Evolutionary conservation across 2,888 invertebrate genomes (phyloP).

Genomic region (Melinaea menophilus): DNA sequence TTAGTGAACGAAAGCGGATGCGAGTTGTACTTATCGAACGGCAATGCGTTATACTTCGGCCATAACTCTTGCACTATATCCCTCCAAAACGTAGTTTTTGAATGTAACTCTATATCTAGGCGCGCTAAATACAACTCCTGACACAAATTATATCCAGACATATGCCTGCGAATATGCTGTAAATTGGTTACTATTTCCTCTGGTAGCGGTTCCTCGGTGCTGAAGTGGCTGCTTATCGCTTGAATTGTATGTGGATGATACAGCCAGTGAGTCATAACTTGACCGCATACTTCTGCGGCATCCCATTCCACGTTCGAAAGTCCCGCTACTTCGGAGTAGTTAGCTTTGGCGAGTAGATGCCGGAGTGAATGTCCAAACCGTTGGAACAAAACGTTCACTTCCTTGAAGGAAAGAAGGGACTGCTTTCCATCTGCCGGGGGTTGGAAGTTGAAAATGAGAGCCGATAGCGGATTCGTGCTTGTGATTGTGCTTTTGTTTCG

Average conservation of each 20-base stretch:
- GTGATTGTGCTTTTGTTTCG: conserved; percentile 83
- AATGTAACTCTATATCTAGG: conserved; percentile 89
- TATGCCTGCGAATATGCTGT: conserved; percentile 81
- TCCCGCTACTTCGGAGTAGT: conserved; percentile 91
- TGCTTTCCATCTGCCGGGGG: conserved; percentile 80
- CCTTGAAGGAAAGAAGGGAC: conserved; percentile 84
- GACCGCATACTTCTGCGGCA: conserved; percentile 88
- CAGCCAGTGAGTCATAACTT: conserved; percentile 90
- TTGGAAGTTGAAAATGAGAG: conserved; percentile 90
- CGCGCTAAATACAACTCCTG: conserved; percentile 88
- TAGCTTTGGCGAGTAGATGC: conserved; percentile 88
- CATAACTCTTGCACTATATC: conserved; percentile 87
- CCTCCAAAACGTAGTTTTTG: conserved; percentile 88
- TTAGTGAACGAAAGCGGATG: conserved; percentile 91
- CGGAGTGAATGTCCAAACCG: conserved; percentile 94
- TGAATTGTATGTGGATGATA: conserved; percentile 80
- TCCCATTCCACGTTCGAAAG: conserved; percentile 96
- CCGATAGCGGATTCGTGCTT: conserved; percentile 84
- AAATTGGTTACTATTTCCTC: conserved; percentile 81
- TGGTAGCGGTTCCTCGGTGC: conserved; percentile 84
- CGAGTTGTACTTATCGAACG: conserved; percentile 86
- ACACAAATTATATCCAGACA: conserved; percentile 88
- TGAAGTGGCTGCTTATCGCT: conserved; percentile 85
- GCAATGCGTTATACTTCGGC: conserved; percentile 88
- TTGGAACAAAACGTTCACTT: conserved; percentile 86